Evolutionary conservation across 2,797 vertebrate genomes (phyloP), one percentile per base, ranked within the genome.

Genomic region (Schizothorax lantsangensis): DNA sequence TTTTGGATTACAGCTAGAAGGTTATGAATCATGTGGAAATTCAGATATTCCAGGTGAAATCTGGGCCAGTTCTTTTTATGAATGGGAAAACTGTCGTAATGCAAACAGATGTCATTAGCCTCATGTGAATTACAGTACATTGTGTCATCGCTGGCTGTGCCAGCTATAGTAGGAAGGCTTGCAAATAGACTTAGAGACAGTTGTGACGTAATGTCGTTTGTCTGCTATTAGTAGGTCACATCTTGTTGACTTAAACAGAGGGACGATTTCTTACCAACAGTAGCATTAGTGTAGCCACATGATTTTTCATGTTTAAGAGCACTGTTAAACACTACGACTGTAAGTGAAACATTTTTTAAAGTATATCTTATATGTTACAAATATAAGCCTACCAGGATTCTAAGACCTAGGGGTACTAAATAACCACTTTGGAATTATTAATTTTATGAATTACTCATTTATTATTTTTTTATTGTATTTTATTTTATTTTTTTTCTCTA

Each of bases 141-240:
- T 47, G 38, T 83, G 49, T 75, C 82, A 33, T 75, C 12, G 12
- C 57, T 36, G 54, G 38, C 19, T 19, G 43, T 62, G 54, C 43
- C 81, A 59, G 38, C 30, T 79, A 68, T 84, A 23, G 57, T 21
- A 47, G 11, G 82, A 74, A 69, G n/a, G 68, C 43, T 68, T 64
- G 57, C 40, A 81, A 40, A 85, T 69, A 54, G 83, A 68, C 82
- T 74, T 81, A 66, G 59, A 86, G 81, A 82, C 26, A 33, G 54
- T 68, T 68, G 82, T 80, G 83, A 73, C 47, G 77, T 84, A 69
- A 79, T 71, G 57, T 86, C 11, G 54, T 88, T 83, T 84, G 57
- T 71, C 75, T 45, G 49, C 84, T 79, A 43, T 84, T 79, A 54
- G 36, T 79, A 69, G 83, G 62, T 69, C 74, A 23, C 23, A 45